These are phyloP conservation scores for Schizotus pectinicornis DNA, from an alignment of 2,888 invertebrate genomes.

Conservation along the genomic window DNA sequence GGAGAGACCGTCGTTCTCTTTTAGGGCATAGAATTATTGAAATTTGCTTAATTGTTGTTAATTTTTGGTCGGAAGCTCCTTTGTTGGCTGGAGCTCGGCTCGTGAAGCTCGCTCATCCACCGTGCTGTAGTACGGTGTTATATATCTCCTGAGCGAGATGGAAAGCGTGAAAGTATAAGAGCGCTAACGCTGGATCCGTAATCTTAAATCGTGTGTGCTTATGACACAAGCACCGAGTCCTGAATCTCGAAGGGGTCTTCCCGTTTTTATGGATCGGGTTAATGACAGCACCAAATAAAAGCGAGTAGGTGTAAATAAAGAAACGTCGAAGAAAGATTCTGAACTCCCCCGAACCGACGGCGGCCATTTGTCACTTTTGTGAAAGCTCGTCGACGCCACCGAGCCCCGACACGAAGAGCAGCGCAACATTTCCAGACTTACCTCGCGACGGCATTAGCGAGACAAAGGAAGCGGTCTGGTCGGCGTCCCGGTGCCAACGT, in stretches of 20 bases:
- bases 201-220: slow-evolving; percentile 48
- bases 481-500: slow-evolving; percentile 10
- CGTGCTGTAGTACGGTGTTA: slow-evolving; percentile 26
- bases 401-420: neutral
- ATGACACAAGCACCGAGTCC: slow-evolving; percentile 38
- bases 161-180: slow-evolving; percentile 40
- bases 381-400: slow-evolving; percentile 10
- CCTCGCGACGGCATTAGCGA: slow-evolving; percentile 14
- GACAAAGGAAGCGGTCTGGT: slow-evolving; percentile 19
- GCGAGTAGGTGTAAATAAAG: slow-evolving; percentile 24
- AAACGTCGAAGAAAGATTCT: neutral
- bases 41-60: neutral
- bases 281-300: slow-evolving; percentile 33
- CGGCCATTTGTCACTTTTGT: slow-evolving; percentile 22
- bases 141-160: slow-evolving; percentile 33
- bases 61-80: neutral
- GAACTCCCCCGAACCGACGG: too few relatives aligned
- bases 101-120: slow-evolving; percentile 16
- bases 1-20: too few relatives aligned
- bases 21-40: too few relatives aligned
- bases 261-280: slow-evolving; percentile 37
- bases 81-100: slow-evolving; percentile 1
- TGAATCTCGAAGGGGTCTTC: slow-evolving; percentile 18
- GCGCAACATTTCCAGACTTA: slow-evolving; percentile 17
- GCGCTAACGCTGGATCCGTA: slow-evolving; percentile 41